A percentile compares a stretch with the other conserved stretches of the same genome.
Conservation (phyloP, 2,888 invertebrate genomes). For the Dichetophora obliterata region DNA sequence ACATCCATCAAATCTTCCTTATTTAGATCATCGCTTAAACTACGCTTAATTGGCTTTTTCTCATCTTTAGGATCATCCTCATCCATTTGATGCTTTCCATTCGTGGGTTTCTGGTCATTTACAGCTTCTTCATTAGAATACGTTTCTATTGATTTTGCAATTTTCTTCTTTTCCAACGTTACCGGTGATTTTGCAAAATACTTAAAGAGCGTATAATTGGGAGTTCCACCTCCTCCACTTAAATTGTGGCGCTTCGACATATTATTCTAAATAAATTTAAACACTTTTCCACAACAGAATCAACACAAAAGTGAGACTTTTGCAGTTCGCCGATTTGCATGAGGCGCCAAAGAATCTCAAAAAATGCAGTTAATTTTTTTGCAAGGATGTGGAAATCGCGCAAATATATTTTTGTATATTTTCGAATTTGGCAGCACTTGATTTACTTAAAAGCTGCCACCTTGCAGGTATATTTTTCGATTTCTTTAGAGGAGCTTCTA, state of each 20-base stretch:
- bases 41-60: constrained; percentile 6
- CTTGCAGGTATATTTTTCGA: no score
- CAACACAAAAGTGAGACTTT: not conserved
- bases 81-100: constrained; percentile 57
- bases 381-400: not conserved
- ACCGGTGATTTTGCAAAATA: constrained; percentile 77
- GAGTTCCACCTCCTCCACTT: constrained; percentile 58
- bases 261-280: constrained; percentile 20
- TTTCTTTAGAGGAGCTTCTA: not conserved
- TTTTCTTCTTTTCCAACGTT: constrained; percentile 59
- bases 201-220: constrained; percentile 76
- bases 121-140: constrained; percentile 44
- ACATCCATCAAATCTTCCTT: not conserved
- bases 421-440: not conserved
- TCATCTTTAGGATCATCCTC: not conserved
- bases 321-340: not conserved
- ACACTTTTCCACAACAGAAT: not conserved
- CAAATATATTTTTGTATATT: not conserved
- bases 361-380: constrained; percentile 1
- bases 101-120: constrained; percentile 63
- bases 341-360: not conserved
- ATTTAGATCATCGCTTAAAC: constrained; percentile 17
- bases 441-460: no score
- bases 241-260: constrained; percentile 64
- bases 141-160: constrained; percentile 48